Evolutionary conservation across 2,113 vertebrate species (phyloP), one percentile per base, ranked within the genome.

Genomic region (Anoplopoma fimbria): DNA sequence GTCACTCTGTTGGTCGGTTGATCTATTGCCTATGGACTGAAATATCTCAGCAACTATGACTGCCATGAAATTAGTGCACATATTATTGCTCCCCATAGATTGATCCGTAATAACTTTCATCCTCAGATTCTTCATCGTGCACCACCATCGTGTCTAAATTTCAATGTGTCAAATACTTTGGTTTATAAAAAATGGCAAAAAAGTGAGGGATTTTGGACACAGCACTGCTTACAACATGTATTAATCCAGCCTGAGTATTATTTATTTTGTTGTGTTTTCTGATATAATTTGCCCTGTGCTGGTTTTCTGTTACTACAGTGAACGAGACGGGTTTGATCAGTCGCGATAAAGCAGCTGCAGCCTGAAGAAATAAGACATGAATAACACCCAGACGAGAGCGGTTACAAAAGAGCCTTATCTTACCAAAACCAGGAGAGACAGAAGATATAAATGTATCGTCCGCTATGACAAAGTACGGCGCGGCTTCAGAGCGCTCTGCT

Each of bases 391-490:
- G 40, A 79, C n/a, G 17, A 69, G 0, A 55, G 65, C 1, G 53
- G 55, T 45, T 38, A 38, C 29, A 79, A 73, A 81, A 76, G 33
- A 75, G 14, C 4, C 62, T 38, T 15, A 7, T 45, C 58, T 29
- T 42, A 31, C n/a, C 17, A 51, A 62, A 42, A 77, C 45, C 29
- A 75, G 33, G 17, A 60, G 68, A 70, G 67, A 81, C 57, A 42
- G 63, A 6, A 62, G 64, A 73, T 63, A 58, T 65, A 70, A 51
- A 75, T 75, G 9, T 70, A 33, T 55, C 53, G 45, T 45, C 63
- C 33, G 47, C 62, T 49, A 45, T 70, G 63, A 80, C 73, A 78
- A 57, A 86, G 62, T 58, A 70, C 57, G 67, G 76, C 8, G 8
- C 25, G 4, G 61, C 74, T 55, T 77, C 71, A 62, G 81, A 75